Evolutionary conservation across 2,888 invertebrate genomes (phyloP), one percentile per base, ranked within the genome.

Genomic region (Drosophila tripunctata): DNA sequence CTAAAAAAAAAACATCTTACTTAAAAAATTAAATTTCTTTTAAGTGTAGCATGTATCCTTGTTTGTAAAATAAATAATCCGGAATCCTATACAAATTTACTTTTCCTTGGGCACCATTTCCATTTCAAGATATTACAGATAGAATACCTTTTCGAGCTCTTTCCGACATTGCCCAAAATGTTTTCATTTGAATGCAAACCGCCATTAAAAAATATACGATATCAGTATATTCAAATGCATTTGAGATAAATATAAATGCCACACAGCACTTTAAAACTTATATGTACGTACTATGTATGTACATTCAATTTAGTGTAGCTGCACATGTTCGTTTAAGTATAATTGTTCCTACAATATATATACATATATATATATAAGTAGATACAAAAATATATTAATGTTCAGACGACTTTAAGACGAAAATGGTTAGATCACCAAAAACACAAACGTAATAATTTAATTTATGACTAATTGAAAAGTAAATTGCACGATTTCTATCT

Each of bases 211-310:
- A 8, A 10, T 5, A 17, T 36, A 24, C n/a, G n/a, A n/a, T n/a
- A 27, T 35, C 21, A 6, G 15, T 17, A n/a, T 27, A 50, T 24
- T 19, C 50, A 27, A 50, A 38, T 50, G 17, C 50, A 38, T 27
- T 38, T 44, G 17, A 52, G 44, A 65, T 50, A 64, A 40, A 57
- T 71, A 71, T 71, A 69, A 69, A 71, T 71, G 33, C 41, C 71
- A 17, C 48, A 35, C 48, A 27, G 35, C 38, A 22, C 24, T 24
- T 40, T 12, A 41, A 21, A 43, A 43, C 17, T 35, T 27, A 38
- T 8, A 38, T 44, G 22, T 44, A 45, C 22, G 27, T 19, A 33
- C 22, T 43, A n/a, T n/a, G n/a, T n/a, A n/a, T n/a, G n/a, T n/a
- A n/a, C n/a, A n/a, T n/a, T n/a, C n/a, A n/a, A n/a, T n/a, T n/a